These are phyloP conservation scores for Phataginus tetradactyla DNA, from an alignment of 2,797 vertebrate species.

Conservation along the genomic window DNA sequence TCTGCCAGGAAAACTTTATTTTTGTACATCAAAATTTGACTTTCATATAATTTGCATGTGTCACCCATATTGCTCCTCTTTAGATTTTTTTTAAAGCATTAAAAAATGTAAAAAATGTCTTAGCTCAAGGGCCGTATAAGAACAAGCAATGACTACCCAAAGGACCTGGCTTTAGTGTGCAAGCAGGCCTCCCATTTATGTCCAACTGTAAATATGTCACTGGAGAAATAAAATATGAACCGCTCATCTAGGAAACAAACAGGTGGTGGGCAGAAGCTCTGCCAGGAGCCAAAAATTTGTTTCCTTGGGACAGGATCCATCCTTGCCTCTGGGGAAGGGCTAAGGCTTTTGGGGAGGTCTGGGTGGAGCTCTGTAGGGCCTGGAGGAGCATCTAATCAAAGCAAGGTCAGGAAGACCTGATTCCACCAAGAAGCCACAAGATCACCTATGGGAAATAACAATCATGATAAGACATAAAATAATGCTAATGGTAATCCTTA, in stretches of 20 bases:
- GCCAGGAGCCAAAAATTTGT: neutral
- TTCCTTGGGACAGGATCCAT: neutral
- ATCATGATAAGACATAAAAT: neutral
- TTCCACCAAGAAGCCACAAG: neutral
- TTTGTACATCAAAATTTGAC: neutral
- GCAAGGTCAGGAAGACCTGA: neutral
- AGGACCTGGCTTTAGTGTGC: constrained; percentile 94
- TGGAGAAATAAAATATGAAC: constrained; percentile 62
- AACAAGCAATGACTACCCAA: constrained; percentile 85
- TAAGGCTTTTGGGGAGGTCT: neutral
- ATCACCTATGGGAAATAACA: neutral
- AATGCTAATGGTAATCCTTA: neutral
- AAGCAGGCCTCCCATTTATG: constrained; percentile 89
- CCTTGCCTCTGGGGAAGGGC: neutral
- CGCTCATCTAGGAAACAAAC: neutral
- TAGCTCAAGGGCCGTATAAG: neutral
- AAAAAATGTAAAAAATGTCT: neutral
- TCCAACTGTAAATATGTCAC: constrained; percentile 41
- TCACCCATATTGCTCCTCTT: neutral
- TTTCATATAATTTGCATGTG: neutral
- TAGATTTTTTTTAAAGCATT: neutral
- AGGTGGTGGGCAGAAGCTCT: neutral
- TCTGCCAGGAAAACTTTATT: neutral
- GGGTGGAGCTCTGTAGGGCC: neutral
- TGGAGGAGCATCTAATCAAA: neutral